Evolutionary conservation across 2,888 invertebrate genomes (phyloP), one percentile per base, ranked within the genome.

Genomic region (Taphrorychus bicolor): DNA sequence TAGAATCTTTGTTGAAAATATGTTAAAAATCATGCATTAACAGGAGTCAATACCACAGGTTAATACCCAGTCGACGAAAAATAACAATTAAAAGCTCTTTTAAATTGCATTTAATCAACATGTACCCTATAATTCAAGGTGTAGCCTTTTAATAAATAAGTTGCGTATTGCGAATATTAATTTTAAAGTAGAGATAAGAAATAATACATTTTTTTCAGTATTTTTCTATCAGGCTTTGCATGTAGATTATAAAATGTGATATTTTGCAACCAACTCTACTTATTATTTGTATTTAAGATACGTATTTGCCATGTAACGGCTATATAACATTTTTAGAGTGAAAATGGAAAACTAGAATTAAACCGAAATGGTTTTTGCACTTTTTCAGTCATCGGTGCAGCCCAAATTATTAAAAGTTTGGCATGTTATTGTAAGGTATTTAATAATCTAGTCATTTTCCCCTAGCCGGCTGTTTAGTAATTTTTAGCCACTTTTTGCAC

Each of bases 201-300:
- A 48, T 19, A 16, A 14, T 16, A 9, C 11, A 9, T 51, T 21
- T 51, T 22, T 14, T 62, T 41, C 58, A 64, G 58, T 64, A 64
- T 58, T 64, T 58, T 51, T 64, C 32, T 61, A 56, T 48, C 21
- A 24, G 32, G 56, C 62, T 56, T 62, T 32, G 32, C 5, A 32
- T 18, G 42, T 60, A 64, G 23, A n/a, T 11, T 3, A 49, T 22
- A 5, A 17, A 14, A 64, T 64, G 63, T 64, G 63, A 64, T 64
- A 58, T 64, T 64, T 64, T 64, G 63, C 58, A 48, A 57, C 17
- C 19, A 18, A 41, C 48, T 22, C 5, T 19, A 51, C 51, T 51
- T 48, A 48, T 48, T 48, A 16, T 32, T 32, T 5, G 32, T 32
- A 7, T 32, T 32, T 32, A 32, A 32, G 32, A n/a, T n/a, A 7